phyloP scores from a whole-genome alignment of 64 coral and sea anemone species.

The Montipora sp. region DNA sequence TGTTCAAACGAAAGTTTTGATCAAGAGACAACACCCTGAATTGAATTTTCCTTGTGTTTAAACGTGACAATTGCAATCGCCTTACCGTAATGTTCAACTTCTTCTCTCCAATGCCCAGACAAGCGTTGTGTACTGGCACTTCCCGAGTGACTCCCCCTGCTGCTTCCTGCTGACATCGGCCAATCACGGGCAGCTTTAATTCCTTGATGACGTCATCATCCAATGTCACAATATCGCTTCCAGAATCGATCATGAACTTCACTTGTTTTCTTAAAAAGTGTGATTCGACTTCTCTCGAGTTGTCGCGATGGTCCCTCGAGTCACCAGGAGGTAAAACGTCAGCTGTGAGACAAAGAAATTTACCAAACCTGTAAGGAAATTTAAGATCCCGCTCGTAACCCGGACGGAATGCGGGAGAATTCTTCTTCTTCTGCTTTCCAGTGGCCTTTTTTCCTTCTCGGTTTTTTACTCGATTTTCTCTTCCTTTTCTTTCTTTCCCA shows the following conservation, averaged over 20 bases:
- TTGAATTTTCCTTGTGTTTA: too few relatives aligned
- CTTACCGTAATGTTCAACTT: slow-evolving; percentile 52
- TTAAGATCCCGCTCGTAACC: slow-evolving; percentile 42
- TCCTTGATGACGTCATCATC: slow-evolving; percentile 44
- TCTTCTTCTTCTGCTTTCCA: not conserved
- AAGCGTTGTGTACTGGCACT: slow-evolving; percentile 22
- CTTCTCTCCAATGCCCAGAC: slow-evolving; percentile 49
- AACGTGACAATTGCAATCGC: not conserved
- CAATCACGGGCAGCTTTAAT: slow-evolving; percentile 38
- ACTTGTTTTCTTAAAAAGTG: not conserved
- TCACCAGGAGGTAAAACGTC: slow-evolving; percentile 37
- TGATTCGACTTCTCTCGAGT: not conserved
- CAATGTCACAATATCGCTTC: slow-evolving; percentile 69
- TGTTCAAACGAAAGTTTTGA: not conserved
- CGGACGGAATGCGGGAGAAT: not conserved
- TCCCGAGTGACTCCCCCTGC: slow-evolving; percentile 13
- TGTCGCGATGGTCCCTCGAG: slow-evolving; percentile 1
- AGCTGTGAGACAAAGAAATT: slow-evolving; percentile 85
- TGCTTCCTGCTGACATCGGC: slow-evolving; percentile 27
- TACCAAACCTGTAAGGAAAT: slow-evolving; percentile 65
- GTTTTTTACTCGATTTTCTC: not conserved
- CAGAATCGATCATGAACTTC: slow-evolving; percentile 76
- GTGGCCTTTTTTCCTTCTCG: not conserved
- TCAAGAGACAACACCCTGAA: not conserved
- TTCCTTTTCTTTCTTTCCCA: not conserved